phyloP scores from a whole-genome alignment of 2,888 invertebrate species.

The Amphipoea oculea region DNA sequence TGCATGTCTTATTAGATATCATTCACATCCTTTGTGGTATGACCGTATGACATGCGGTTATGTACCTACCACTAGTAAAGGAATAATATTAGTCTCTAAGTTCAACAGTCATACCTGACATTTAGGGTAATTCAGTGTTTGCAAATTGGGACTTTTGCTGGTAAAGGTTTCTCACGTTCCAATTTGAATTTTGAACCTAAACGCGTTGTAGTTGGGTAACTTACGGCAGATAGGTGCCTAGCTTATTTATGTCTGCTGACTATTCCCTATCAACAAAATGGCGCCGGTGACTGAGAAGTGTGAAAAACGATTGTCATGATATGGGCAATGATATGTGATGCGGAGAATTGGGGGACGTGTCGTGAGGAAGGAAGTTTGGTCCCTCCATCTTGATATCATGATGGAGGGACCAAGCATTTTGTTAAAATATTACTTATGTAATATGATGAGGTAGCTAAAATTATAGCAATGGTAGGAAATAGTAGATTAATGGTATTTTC shows the following conservation, averaged over 20 bases:
- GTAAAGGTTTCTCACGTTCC: constrained; percentile 45
- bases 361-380: background rate
- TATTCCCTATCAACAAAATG: too few species aligned
- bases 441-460: too few species aligned
- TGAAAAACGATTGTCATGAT: background rate
- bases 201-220: constrained; percentile 6
- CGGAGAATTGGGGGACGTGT: too few species aligned
- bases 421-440: too few species aligned
- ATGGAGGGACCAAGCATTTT: too few species aligned
- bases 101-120: constrained; percentile 51
- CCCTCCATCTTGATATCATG: too few species aligned
- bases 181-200: constrained; percentile 12
- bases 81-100: constrained; percentile 26
- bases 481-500: too few species aligned
- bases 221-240: background rate
- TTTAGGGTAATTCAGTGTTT: constrained; percentile 27
- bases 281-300: background rate
- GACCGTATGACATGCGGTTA: background rate
- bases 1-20: constrained; percentile 7
- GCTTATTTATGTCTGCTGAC: background rate
- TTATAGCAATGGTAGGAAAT: too few species aligned
- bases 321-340: background rate
- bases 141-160: constrained; percentile 16
- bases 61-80: background rate
- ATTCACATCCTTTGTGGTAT: constrained; percentile 15